These are phyloP conservation scores for Gallinago nigripennis DNA, from an alignment of 2,797 vertebrate genomes.

Conservation along the genomic window DNA sequence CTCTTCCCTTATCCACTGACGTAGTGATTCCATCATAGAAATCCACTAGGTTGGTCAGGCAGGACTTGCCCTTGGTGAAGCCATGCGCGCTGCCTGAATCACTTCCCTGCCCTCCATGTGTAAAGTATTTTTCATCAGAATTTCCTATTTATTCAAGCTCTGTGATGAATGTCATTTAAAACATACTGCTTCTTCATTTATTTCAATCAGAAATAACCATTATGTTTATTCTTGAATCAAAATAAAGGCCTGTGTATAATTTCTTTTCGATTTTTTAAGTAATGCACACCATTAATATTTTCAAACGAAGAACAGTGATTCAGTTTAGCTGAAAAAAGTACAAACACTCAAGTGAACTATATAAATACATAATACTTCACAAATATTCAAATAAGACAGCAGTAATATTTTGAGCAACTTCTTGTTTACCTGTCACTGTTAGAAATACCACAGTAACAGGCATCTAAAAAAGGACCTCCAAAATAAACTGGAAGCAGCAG, in stretches of 20 bases:
- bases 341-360: neutral
- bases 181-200: neutral
- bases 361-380: neutral
- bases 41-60: neutral
- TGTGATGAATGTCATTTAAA: neutral
- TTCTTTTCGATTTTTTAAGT: neutral
- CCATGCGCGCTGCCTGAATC: neutral
- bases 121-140: neutral
- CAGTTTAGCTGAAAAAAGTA: neutral
- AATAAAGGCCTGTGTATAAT: neutral
- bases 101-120: neutral
- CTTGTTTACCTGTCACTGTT: neutral
- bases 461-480: neutral
- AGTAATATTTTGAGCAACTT: neutral
- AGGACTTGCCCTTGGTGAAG: neutral
- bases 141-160: neutral
- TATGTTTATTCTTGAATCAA: neutral
- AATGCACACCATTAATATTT: neutral
- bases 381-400: neutral
- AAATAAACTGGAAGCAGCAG: conserved; percentile 49
- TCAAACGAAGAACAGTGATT: neutral
- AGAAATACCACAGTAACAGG: neutral
- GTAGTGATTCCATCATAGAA: neutral
- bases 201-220: neutral
- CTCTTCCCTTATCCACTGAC: neutral